These are phyloP conservation scores for Saturnia pavonia DNA, from an alignment of 2,888 invertebrate species.

Conservation along the genomic window DNA sequence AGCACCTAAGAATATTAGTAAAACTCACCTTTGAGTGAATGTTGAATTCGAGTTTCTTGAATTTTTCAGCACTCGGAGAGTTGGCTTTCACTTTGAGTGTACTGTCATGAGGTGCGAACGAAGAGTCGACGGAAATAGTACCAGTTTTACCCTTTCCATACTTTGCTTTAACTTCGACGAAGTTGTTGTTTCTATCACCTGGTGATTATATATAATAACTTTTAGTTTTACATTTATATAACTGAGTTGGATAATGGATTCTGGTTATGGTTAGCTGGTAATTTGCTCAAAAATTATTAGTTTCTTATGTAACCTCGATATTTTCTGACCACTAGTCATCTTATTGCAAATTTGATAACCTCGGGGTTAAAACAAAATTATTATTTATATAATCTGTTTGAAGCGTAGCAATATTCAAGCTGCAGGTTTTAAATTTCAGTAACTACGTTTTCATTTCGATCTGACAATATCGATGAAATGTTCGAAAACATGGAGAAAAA, in stretches of 20 bases:
- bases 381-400: neutral
- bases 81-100: conserved; percentile 48
- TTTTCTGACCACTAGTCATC: neutral
- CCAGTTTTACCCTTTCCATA: conserved; percentile 73
- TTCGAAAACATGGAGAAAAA: no score
- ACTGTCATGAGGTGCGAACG: conserved; percentile 49
- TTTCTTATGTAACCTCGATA: neutral
- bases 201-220: neutral
- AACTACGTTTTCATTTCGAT: no score
- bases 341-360: neutral
- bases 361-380: conserved; percentile 9
- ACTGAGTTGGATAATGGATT: neutral
- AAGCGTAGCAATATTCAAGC: neutral
- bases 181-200: conserved; percentile 58
- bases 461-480: no score
- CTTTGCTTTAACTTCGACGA: conserved; percentile 60
- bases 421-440: no score
- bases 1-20: neutral
- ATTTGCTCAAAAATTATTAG: neutral
- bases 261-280: no score
- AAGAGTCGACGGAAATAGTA: conserved; percentile 61
- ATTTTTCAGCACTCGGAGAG: conserved; percentile 69
- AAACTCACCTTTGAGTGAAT: conserved; percentile 69
- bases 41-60: conserved; percentile 74
- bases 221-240: neutral